Conservation (phyloP, 2,113 vertebrate species). For the Erythrocercus mccallii region DNA sequence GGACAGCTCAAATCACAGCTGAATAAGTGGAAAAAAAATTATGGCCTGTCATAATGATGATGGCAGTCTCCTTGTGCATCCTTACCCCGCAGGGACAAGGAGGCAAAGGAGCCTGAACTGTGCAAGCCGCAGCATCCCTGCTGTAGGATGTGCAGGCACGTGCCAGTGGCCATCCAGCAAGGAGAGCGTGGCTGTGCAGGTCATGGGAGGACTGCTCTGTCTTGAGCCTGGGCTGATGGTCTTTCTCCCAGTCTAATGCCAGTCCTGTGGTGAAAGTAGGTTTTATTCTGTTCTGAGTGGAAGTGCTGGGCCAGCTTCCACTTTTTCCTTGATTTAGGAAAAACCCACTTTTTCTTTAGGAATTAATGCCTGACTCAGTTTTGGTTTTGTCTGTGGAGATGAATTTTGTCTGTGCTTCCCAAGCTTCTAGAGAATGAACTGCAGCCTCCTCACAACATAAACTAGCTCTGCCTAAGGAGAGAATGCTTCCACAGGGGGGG, state of each 20-base stretch:
- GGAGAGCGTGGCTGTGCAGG: not conserved
- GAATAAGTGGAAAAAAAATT: not conserved
- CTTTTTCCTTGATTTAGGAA: not conserved
- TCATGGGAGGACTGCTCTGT: not conserved
- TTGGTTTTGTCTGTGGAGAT: not conserved
- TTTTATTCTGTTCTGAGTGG: not conserved
- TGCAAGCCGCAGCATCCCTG: fast-evolving
- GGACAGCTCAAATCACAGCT: not conserved
- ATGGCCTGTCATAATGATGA: not conserved
- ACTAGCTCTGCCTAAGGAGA: not conserved
- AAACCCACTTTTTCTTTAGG: not conserved
- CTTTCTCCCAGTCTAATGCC: not conserved
- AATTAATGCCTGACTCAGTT: not conserved
- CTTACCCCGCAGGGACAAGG: not conserved
- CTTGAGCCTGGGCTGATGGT: fast-evolving
- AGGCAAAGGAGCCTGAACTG: not conserved
- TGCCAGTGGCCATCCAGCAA: not conserved
- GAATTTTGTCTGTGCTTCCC: not conserved
- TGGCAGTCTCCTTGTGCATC: not conserved
- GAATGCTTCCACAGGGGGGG: not conserved
- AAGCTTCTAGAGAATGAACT: not conserved
- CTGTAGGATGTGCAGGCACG: fast-evolving
- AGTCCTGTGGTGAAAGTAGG: not conserved
- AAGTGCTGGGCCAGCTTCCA: not conserved
- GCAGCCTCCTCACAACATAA: not conserved